Conservation (phyloP, 2,113 vertebrate species). For the Rhinoderma darwinii region DNA sequence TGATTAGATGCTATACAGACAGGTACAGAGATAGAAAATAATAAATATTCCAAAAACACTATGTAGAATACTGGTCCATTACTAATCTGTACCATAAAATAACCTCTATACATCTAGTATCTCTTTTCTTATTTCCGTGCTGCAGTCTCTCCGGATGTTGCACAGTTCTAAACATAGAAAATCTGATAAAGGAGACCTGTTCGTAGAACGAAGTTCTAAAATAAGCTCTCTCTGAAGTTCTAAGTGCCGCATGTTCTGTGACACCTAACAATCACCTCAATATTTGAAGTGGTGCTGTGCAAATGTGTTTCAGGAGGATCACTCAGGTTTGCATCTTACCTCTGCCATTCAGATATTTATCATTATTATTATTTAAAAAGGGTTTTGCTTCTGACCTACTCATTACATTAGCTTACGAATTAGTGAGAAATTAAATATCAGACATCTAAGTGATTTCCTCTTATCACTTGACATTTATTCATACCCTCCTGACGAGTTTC, state of each 20-base stretch:
- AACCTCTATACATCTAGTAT: not conserved
- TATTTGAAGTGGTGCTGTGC: constrained; percentile 16
- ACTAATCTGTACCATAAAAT: not conserved
- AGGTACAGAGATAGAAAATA: no score
- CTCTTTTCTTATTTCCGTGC: not conserved
- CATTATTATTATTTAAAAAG: constrained; percentile 36
- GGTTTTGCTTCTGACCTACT: constrained; percentile 31
- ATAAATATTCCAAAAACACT: no score
- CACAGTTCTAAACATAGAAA: not conserved
- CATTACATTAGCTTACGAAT: constrained; percentile 47
- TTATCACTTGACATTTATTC: constrained; percentile 54
- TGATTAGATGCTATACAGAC: no score
- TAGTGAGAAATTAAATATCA: constrained; percentile 52
- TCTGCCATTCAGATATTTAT: constrained; percentile 21
- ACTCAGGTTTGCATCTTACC: not conserved
- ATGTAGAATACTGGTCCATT: not conserved
- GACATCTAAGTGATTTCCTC: constrained; percentile 47
- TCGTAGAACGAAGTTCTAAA: not conserved
- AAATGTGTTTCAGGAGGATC: constrained; percentile 14
- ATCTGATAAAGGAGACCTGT: not conserved
- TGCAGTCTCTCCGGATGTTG: not conserved
- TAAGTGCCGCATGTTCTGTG: not conserved
- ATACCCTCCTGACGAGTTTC: constrained; percentile 24
- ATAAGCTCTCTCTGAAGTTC: not conserved
- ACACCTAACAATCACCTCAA: constrained; percentile 22